phyloP scores from a whole-genome alignment of 2,113 vertebrate genomes.

The Oncorhynchus keta region DNA sequence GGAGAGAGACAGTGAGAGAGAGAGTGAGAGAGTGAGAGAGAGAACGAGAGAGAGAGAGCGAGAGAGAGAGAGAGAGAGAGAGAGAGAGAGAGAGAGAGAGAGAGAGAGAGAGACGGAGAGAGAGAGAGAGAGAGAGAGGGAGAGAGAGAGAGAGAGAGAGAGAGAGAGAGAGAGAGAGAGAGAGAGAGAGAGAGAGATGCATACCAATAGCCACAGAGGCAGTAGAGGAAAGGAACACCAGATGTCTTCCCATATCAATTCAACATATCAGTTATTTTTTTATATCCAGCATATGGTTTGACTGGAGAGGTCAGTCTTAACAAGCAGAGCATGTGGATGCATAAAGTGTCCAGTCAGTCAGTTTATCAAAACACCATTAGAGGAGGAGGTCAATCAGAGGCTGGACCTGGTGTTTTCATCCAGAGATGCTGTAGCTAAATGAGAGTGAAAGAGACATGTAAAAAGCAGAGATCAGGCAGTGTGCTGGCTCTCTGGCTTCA shows the following conservation, averaged over 20 bases:
- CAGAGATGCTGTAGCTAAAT: too few species aligned
- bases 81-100: too few species aligned
- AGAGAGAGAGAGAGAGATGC: not conserved
- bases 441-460: not conserved
- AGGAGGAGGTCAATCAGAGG: too few species aligned
- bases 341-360: constrained; percentile 45
- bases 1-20: too few species aligned
- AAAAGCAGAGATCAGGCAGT: not conserved
- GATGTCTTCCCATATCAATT: constrained; percentile 23
- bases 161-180: too few species aligned
- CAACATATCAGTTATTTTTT: not conserved
- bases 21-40: not conserved
- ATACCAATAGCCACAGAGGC: constrained; percentile 19
- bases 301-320: constrained; percentile 46
- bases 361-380: constrained; percentile 1
- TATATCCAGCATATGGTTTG: constrained; percentile 25
- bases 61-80: too few species aligned
- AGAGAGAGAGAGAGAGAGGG: too few species aligned
- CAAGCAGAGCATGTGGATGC: constrained; percentile 19
- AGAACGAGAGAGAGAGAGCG: too few species aligned
- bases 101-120: not conserved
- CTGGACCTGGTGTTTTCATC: too few species aligned
- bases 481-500: constrained; percentile 14
- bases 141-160: too few species aligned
- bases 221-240: constrained; percentile 15